Evolutionary conservation across 1,140 invertebrate species (phyloP).

Genomic region (Brachionus manjavacas): DNA sequence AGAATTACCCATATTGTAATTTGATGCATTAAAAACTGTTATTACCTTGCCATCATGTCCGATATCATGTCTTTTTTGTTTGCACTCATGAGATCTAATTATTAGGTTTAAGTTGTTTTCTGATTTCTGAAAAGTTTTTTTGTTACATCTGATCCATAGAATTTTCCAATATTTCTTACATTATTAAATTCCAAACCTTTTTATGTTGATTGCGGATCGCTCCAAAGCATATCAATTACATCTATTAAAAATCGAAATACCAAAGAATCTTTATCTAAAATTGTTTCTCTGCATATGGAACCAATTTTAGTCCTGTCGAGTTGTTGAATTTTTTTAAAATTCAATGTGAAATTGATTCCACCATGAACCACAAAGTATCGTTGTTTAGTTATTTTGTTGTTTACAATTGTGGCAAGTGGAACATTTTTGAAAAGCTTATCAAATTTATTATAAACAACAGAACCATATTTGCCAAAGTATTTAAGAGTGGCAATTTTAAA

Average conservation of each 20-base stretch:
- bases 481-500: neutral
- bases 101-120: slow-evolving; percentile 34
- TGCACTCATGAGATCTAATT: slow-evolving; percentile 39
- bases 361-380: slow-evolving; percentile 35
- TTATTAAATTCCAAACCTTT: neutral
- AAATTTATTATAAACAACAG: neutral
- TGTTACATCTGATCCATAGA: slow-evolving; percentile 37
- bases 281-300: neutral
- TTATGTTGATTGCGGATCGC: slow-evolving; percentile 28
- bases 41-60: slow-evolving; percentile 59
- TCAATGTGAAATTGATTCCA: slow-evolving; percentile 5
- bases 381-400: neutral
- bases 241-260: slow-evolving; percentile 12
- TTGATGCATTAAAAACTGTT: slow-evolving; percentile 81
- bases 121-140: slow-evolving; percentile 31
- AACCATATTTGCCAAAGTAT: slow-evolving; percentile 23
- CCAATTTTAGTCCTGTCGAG: slow-evolving; percentile 1
- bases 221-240: slow-evolving; percentile 41
- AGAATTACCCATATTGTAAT: slow-evolving; percentile 80
- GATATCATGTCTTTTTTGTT: slow-evolving; percentile 33
- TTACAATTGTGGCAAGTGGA: slow-evolving; percentile 5
- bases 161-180: slow-evolving; percentile 13
- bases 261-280: neutral
- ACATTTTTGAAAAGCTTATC: slow-evolving; percentile 24
- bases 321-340: slow-evolving; percentile 9